A percentile compares a stretch with the other conserved stretches of the same genome.
These are phyloP conservation scores for Mnemiopsis leidyi DNA, from an alignment of 37 sponge, comb jelly and placozoan genomes.

Conservation along the genomic window DNA sequence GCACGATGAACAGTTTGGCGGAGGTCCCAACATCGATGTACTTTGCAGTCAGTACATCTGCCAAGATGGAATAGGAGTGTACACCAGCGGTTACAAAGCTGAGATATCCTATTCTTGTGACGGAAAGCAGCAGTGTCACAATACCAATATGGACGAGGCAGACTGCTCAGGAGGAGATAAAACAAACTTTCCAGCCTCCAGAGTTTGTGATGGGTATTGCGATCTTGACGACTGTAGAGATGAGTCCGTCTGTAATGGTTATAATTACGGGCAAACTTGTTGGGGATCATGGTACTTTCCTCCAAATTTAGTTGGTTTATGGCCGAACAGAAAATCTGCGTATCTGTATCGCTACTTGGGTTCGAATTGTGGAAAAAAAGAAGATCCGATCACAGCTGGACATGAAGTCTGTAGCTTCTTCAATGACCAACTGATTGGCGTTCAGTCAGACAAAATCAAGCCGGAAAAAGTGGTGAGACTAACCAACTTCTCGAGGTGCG, in stretches of 20 bases:
- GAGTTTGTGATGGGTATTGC: not conserved
- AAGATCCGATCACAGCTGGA: not conserved
- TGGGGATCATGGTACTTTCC: not conserved
- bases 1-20: not conserved
- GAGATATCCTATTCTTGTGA: slow-evolving; percentile 1
- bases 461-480: not conserved
- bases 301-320: not conserved
- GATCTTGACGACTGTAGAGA: not conserved
- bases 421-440: not conserved
- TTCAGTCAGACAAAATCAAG: not conserved
- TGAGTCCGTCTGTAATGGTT: not conserved
- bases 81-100: slow-evolving; percentile 19
- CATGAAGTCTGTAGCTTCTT: not conserved
- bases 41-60: slow-evolving; percentile 5
- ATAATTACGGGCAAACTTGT: not conserved
- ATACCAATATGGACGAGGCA: slow-evolving; percentile 19
- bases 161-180: not conserved
- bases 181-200: not conserved
- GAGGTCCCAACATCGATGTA: not conserved
- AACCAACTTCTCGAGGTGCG: not conserved
- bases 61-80: not conserved
- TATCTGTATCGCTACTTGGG: not conserved
- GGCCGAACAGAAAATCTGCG: not conserved
- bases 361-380: not conserved
- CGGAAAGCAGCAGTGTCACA: not conserved